Evolutionary conservation across 2,797 vertebrate genomes (phyloP), one percentile per base, ranked within the genome.

Genomic region (Delichon dasypus): DNA sequence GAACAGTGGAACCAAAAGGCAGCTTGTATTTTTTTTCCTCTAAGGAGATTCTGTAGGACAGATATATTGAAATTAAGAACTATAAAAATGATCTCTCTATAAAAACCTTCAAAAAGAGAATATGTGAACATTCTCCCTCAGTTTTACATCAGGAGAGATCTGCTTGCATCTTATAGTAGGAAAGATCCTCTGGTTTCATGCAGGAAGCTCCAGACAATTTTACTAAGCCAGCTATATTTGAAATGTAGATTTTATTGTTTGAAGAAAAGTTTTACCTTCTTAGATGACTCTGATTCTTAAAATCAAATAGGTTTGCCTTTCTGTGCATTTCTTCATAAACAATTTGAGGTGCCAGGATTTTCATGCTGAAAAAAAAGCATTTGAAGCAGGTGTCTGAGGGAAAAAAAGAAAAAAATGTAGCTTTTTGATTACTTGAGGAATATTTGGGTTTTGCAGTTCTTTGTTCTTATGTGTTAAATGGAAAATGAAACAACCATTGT

Each of bases 161-260:
- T 93, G 16, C 64, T 50, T 76, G 42, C 81, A 60, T 89, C 70
- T n/a, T 58, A 34, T 19, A 62, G 70, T 51, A 62, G 74, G 66
- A 76, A 76, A 67, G 32, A 58, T 78, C 34, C 17, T 87, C 36
- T 77, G 47, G 34, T 54, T 95, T 92, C 29, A 38, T 60, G 14
- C n/a, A 76, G n/a, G 64, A 90, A 91, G 21, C 45, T 70, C 44
- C 70, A 88, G 58, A 84, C 20, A 64, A 21, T 74, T 94, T 85
- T 74, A 47, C 19, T 25, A 85, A 85, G 21, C 60, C 45, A 22
- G 4, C 34, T 75, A 1, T 57, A 75, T 38, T 83, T 94, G 80
- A 94, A 90, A 70, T 85, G 45, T 51, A 89, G 60, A 89, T 91
- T 68, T 79, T 50, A 77, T 57, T 87, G 23, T 64, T 89, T 89